Conservation (phyloP, 1,140 invertebrate genomes). For the Anagrus nilaparvatae region DNA sequence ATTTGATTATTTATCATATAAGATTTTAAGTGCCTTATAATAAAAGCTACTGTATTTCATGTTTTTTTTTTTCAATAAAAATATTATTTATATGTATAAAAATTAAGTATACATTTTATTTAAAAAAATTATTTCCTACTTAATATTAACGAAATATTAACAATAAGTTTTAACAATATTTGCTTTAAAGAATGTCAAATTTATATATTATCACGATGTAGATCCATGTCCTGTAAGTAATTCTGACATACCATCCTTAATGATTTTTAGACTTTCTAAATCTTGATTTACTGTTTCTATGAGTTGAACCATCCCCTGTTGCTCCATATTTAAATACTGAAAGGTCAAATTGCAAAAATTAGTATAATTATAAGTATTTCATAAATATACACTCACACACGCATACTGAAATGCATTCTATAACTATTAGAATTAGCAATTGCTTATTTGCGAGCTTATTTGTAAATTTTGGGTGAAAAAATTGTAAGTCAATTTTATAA, state of each 20-base stretch:
- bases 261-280: slow-evolving; percentile 64
- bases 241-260: slow-evolving; percentile 62
- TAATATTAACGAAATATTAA: too few species aligned
- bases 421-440: too few species aligned
- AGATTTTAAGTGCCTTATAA: slow-evolving; percentile 21
- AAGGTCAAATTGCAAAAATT: too few species aligned
- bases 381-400: slow-evolving; percentile 6
- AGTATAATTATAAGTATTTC: too few species aligned
- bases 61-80: slow-evolving; percentile 21
- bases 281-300: slow-evolving; percentile 72
- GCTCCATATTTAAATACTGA: slow-evolving; percentile 71
- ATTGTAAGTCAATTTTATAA: too few species aligned
- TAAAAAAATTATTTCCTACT: slow-evolving; percentile 5
- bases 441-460: too few species aligned
- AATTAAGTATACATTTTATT: slow-evolving; percentile 4
- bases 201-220: slow-evolving; percentile 17
- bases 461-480: too few species aligned
- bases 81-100: slow-evolving; percentile 24
- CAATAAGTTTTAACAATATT: too few species aligned
- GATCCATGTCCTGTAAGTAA: slow-evolving; percentile 28
- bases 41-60: slow-evolving; percentile 18
- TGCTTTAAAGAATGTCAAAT: too few species aligned
- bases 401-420: too few species aligned
- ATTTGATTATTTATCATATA: slow-evolving; percentile 10
- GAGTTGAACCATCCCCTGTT: slow-evolving; percentile 72